phyloP scores from a whole-genome alignment of 2,888 invertebrate genomes.

The Caenorhabditis parvicauda region DNA sequence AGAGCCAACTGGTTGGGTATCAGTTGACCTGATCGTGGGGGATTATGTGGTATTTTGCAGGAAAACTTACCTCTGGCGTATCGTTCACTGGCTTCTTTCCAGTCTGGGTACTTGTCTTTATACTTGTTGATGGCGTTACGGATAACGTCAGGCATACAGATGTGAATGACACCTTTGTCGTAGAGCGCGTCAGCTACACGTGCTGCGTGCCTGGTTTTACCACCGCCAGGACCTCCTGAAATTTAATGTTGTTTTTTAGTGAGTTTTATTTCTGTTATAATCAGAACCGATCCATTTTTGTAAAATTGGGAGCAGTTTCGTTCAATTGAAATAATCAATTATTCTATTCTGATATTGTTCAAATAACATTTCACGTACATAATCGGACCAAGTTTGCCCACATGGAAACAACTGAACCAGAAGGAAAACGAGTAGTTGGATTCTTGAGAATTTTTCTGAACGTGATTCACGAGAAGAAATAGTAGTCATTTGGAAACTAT shows the following conservation, averaged over 20 bases:
- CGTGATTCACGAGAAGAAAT: too few relatives aligned
- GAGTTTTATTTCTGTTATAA: not conserved
- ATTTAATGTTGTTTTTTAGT: not conserved
- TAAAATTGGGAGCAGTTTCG: too few relatives aligned
- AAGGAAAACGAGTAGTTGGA: not conserved
- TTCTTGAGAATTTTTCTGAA: not conserved
- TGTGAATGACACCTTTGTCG: slow-evolving; percentile 57
- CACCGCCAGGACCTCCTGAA: slow-evolving; percentile 62
- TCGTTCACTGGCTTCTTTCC: slow-evolving; percentile 58
- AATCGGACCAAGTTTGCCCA: not conserved
- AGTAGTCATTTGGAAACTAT: not conserved
- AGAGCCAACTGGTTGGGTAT: slow-evolving; percentile 60
- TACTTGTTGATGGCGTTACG: slow-evolving; percentile 53
- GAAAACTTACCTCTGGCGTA: slow-evolving; percentile 48
- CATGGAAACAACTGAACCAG: not conserved
- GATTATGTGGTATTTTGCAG: not conserved
- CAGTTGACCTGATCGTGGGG: slow-evolving; percentile 48
- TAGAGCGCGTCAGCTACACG: slow-evolving; percentile 34
- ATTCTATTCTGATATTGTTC: too few relatives aligned
- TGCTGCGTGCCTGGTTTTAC: slow-evolving; percentile 59
- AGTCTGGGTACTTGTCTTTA: slow-evolving; percentile 59
- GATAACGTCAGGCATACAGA: slow-evolving; percentile 60
- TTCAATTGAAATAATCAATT: too few relatives aligned
- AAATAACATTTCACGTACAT: not conserved
- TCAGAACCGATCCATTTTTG: too few relatives aligned